phyloP scores from a whole-genome alignment of 2,113 vertebrate species.

The Zosterops pallidus region DNA sequence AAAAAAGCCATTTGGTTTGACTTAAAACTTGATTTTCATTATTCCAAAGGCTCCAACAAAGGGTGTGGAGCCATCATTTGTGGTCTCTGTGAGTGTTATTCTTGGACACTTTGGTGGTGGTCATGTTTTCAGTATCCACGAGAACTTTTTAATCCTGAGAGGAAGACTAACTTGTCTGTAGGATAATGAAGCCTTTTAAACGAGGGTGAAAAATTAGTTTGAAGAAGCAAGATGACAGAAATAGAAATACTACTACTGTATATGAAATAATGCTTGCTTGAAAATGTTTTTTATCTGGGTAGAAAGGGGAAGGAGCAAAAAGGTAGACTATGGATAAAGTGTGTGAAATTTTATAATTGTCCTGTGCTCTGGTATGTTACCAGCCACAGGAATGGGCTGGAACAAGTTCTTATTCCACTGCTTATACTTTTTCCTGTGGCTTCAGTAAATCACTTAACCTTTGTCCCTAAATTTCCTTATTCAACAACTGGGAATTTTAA shows the following conservation, averaged over 20 bases:
- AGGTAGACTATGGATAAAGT: not conserved
- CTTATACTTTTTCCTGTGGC: conserved; percentile 22
- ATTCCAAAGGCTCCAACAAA: not conserved
- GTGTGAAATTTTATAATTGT: not conserved
- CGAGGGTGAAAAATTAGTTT: not conserved
- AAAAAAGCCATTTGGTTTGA: not conserved
- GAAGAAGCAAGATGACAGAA: not conserved
- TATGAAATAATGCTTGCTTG: not conserved
- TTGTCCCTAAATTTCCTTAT: conserved; percentile 32
- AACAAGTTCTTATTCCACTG: not conserved
- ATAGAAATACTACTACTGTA: not conserved
- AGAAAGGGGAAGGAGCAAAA: not conserved
- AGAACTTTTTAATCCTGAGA: not conserved
- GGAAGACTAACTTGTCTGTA: not conserved
- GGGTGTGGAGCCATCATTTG: not conserved
- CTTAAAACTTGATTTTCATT: not conserved
- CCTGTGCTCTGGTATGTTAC: not conserved
- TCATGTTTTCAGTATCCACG: not conserved
- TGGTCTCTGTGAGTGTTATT: not conserved
- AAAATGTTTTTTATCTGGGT: not conserved
- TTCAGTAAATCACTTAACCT: conserved; percentile 48
- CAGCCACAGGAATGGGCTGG: not conserved
- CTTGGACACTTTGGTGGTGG: not conserved
- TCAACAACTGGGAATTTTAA: conserved; percentile 40
- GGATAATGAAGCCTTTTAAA: not conserved